phyloP scores from a whole-genome alignment of 2,797 vertebrate genomes.

The Myotis planiceps region DNA sequence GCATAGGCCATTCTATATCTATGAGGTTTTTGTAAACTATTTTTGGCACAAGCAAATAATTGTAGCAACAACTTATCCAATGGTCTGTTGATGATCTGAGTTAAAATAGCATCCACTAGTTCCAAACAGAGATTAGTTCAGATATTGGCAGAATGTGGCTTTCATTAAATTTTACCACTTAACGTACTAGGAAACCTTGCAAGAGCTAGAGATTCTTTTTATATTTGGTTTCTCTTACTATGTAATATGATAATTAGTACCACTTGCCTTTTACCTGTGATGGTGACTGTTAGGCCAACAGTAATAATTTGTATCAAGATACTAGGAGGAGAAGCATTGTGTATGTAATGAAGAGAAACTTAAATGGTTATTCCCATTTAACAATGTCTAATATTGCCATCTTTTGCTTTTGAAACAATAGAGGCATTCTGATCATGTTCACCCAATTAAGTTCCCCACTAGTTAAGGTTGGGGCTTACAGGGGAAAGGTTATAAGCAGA shows the following conservation, averaged over 20 bases:
- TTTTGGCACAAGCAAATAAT: background rate
- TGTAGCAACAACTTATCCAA: conserved; percentile 17
- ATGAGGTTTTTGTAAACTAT: background rate
- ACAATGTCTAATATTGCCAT: background rate
- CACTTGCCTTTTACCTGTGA: conserved; percentile 33
- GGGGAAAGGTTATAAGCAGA: background rate
- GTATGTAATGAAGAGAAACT: background rate
- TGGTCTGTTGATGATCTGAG: background rate
- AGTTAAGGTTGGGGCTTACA: background rate
- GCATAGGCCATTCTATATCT: background rate
- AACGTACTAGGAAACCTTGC: conserved; percentile 16
- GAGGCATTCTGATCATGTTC: background rate
- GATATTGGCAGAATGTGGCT: conserved; percentile 23
- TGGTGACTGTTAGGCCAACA: background rate
- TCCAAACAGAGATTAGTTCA: conserved; percentile 22
- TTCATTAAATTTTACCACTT: conserved; percentile 44
- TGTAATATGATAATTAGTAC: conserved; percentile 35
- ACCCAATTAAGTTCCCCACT: background rate
- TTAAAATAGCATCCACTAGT: background rate
- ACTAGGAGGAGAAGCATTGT: background rate
- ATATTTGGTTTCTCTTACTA: background rate
- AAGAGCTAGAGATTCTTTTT: conserved; percentile 29
- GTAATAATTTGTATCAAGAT: background rate
- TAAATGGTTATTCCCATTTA: background rate
- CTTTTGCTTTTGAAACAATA: background rate